Conservation (phyloP, 2,888 invertebrate genomes). For the Brenthis daphne region DNA sequence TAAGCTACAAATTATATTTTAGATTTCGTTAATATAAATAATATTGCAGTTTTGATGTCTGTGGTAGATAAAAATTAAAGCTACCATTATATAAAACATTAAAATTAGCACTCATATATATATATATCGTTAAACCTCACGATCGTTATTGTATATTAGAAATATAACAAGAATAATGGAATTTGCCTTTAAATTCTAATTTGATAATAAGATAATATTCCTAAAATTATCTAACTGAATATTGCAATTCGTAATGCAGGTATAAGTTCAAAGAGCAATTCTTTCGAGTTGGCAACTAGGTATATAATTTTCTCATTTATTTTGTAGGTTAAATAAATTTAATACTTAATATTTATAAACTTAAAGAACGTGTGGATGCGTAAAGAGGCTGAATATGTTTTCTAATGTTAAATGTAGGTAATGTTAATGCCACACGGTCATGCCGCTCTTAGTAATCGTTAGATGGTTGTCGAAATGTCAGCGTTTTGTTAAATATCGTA, state of each 20-base stretch:
- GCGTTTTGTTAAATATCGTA: constrained; percentile 56
- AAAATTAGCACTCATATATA: too few species aligned
- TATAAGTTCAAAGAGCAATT: constrained; percentile 54
- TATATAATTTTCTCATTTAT: constrained; percentile 22
- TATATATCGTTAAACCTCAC: background rate
- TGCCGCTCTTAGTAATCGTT: constrained; percentile 54
- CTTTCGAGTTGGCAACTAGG: constrained; percentile 24
- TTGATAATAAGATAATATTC: constrained; percentile 44
- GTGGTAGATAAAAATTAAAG: too few species aligned
- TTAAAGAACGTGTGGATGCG: constrained; percentile 36
- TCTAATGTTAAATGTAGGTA: constrained; percentile 54
- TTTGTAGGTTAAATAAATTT: constrained; percentile 28
- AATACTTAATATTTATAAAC: constrained; percentile 32
- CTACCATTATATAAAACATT: too few species aligned
- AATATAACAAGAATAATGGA: constrained; percentile 23
- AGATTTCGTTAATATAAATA: too few species aligned
- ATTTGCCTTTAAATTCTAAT: constrained; percentile 29
- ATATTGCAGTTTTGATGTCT: too few species aligned
- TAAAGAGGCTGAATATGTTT: constrained; percentile 32
- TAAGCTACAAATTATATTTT: too few species aligned
- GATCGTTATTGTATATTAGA: constrained; percentile 32
- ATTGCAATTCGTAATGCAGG: constrained; percentile 47
- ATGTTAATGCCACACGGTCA: constrained; percentile 60
- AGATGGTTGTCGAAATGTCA: constrained; percentile 60
- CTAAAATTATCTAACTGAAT: constrained; percentile 40